Base-by-base conservation (phyloP, 2,797 vertebrate genomes). In the Pangasius mekongensis region DNA sequence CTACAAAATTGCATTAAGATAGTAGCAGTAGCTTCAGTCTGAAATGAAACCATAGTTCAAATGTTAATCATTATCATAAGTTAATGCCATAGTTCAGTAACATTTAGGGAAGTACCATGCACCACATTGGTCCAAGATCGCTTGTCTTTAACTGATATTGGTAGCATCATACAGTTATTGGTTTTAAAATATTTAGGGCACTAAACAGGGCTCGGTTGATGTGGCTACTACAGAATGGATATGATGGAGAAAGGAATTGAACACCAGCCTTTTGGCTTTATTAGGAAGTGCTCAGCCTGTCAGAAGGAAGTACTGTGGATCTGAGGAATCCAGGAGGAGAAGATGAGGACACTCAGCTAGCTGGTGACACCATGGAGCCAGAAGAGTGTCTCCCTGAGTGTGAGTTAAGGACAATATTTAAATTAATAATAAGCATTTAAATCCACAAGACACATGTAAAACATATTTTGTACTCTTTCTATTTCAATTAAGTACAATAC, bases 241-340 rank as follows among this genome's bases (percentile, higher is more conserved):
- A 58, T 36, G 5, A 27, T 43, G 18, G 27, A 60, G 43, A 62
- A 64, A 39, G 6, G 24, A 78, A 86, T 82, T 90, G 20, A 90
- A 64, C 43, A 24, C 14, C 49, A 67, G 30, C 5, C 47, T 84
- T 11, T 88, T 49, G 52, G 24, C 18, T 86, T 66, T 56, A 36
- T 73, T 89, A 94, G 90, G 98, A 98, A 92, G 95, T 95, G 13
- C 66, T 94, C 94, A 99, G 98, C 91, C 94, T 97, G 87, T 99
- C 99, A 1, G 98, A 99, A 94, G 98, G 98, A 88, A 99, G 98
- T 94, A 99, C 99, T 0, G 98, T 98, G 89, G 99, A 99, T 92
- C 94, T 99, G 93, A 97, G 97, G 93, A 98, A 97, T 91, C 96
- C 98, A 0, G 96, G 96, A 3, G 98, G 98, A 56, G 97, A 98